Evolutionary conservation across 64 coral and sea anemone genomes (phyloP).

Genomic region (Porites lutea): DNA sequence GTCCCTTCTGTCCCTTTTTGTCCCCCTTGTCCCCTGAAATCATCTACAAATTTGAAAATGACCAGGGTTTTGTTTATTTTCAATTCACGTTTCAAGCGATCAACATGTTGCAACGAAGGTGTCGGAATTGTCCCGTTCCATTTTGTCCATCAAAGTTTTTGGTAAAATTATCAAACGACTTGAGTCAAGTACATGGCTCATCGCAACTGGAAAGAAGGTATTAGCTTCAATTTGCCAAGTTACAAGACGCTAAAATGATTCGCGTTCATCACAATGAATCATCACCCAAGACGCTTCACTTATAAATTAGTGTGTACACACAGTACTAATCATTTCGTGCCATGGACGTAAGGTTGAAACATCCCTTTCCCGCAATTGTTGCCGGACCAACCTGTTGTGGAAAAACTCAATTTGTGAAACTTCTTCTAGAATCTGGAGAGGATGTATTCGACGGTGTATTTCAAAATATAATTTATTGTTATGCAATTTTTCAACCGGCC

Average conservation of each 20-base stretch:
- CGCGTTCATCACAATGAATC: background rate
- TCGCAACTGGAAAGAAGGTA: background rate
- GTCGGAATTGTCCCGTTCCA: background rate
- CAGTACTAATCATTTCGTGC: conserved; percentile 35
- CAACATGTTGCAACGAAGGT: background rate
- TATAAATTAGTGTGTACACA: background rate
- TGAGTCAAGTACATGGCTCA: background rate
- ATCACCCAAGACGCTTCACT: background rate
- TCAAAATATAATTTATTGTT: conserved; percentile 50
- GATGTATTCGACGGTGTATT: too few relatives aligned
- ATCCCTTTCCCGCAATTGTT: conserved; percentile 52
- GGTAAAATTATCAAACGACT: background rate
- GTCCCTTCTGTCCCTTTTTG: too few relatives aligned
- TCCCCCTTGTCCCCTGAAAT: too few relatives aligned
- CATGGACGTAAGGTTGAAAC: conserved; percentile 69
- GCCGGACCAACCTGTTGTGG: conserved; percentile 56
- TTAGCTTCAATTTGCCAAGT: background rate
- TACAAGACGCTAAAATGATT: background rate
- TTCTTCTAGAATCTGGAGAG: too few relatives aligned
- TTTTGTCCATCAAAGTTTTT: background rate
- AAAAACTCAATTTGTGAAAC: background rate
- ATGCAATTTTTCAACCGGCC: conserved; percentile 39
- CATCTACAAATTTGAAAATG: background rate
- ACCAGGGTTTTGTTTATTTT: background rate
- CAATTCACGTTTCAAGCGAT: background rate